These are phyloP conservation scores for Patiria pectinifera DNA, from an alignment of 53 echinoderm and acorn worm genomes.

Conservation along the genomic window DNA sequence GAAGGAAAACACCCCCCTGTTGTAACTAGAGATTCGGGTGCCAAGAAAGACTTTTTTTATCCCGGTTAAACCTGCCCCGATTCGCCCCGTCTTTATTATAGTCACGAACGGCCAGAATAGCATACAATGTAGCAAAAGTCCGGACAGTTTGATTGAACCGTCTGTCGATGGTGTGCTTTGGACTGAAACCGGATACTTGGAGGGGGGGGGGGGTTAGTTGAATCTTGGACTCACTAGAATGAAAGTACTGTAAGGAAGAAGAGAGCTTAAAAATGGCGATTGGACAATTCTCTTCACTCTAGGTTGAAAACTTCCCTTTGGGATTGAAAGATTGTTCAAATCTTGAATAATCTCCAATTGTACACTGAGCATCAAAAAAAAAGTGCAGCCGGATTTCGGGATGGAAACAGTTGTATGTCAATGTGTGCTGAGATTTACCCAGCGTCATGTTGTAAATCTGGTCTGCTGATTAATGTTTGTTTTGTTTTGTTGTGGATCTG, in stretches of 20 bases:
- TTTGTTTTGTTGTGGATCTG: background rate
- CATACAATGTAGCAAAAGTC: constrained; percentile 15
- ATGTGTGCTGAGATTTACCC: background rate
- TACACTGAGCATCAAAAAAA: background rate
- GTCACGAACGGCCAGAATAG: constrained; percentile 34
- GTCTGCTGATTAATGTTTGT: background rate
- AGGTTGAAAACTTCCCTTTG: background rate
- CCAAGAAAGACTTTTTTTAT: constrained; percentile 2
- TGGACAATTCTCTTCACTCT: background rate
- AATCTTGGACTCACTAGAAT: background rate
- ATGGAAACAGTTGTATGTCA: background rate
- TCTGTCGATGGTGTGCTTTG: background rate
- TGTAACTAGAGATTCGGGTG: constrained; percentile 13
- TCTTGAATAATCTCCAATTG: background rate
- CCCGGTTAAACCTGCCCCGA: background rate
- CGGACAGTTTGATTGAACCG: constrained; percentile 5
- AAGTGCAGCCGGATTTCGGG: no score
- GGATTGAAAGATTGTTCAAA: background rate
- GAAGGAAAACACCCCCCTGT: constrained; percentile 1
- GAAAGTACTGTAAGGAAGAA: background rate
- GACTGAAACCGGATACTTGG: background rate
- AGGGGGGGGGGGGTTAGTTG: background rate
- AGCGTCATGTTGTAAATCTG: background rate
- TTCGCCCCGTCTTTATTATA: constrained; percentile 10
- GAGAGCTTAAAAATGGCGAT: background rate